phyloP scores from a whole-genome alignment of 2,797 vertebrate genomes.

The Delichon dasypus region DNA sequence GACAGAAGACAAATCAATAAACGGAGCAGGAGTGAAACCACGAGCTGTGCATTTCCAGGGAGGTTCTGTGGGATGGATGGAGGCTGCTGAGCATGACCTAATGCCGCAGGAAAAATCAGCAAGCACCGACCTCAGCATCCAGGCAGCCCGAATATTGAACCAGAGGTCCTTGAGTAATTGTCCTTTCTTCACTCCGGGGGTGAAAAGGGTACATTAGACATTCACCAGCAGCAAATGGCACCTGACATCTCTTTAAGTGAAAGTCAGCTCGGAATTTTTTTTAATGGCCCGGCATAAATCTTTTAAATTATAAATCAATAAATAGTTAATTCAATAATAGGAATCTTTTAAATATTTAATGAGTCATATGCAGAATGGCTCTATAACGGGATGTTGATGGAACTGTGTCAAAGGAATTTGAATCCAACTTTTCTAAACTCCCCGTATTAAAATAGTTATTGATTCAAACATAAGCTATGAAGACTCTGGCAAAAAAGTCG shows the following conservation, averaged over 20 bases:
- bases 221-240: constrained; percentile 80
- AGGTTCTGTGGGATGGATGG: constrained; percentile 66
- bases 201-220: constrained; percentile 72
- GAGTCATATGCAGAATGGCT: constrained; percentile 66
- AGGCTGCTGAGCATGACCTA: constrained; percentile 73
- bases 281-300: constrained; percentile 86
- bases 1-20: constrained; percentile 71
- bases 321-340: constrained; percentile 99
- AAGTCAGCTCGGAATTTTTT: constrained; percentile 81
- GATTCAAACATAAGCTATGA: constrained; percentile 23
- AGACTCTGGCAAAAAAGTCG: neutral
- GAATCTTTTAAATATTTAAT: constrained; percentile 95
- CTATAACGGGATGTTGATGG: constrained; percentile 59
- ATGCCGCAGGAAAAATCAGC: constrained; percentile 47
- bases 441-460: constrained; percentile 3
- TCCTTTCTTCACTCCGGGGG: constrained; percentile 59
- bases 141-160: constrained; percentile 77
- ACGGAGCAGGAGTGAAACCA: constrained; percentile 57
- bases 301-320: constrained; percentile 99
- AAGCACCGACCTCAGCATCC: constrained; percentile 56
- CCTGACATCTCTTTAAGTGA: constrained; percentile 77
- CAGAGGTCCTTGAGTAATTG: constrained; percentile 73
- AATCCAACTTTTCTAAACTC: constrained; percentile 43
- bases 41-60: constrained; percentile 73
- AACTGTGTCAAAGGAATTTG: constrained; percentile 29